Evolutionary conservation across 2,888 invertebrate genomes (phyloP).

Genomic region (Acheta domesticus): DNA sequence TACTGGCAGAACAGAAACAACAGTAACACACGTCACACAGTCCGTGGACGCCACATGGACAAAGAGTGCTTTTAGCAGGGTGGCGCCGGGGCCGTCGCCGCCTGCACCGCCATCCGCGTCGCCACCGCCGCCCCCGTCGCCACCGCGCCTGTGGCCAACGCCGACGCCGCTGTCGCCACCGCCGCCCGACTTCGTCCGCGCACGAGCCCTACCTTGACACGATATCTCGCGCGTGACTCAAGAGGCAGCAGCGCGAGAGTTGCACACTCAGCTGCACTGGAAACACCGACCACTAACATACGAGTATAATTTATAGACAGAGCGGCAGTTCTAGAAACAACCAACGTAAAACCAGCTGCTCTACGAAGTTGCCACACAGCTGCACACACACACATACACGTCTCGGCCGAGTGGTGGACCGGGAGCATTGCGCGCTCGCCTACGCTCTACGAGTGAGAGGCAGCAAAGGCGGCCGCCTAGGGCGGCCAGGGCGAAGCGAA

Average conservation of each 20-base stretch:
- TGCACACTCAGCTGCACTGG: neutral
- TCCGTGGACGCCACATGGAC: slow-evolving; percentile 3
- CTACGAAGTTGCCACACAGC: neutral
- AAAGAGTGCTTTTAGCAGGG: neutral
- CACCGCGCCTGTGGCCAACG: neutral
- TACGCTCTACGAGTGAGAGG: too few relatives aligned
- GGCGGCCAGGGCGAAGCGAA: too few relatives aligned
- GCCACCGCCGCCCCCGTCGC: neutral
- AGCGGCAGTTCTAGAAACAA: neutral
- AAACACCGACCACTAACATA: neutral
- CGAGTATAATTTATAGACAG: neutral
- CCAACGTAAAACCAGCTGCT: neutral
- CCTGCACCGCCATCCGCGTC: neutral
- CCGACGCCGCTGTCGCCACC: too few relatives aligned
- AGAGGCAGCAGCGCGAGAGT: neutral
- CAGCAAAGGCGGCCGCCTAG: too few relatives aligned
- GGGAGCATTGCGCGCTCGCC: too few relatives aligned
- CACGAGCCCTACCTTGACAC: too few relatives aligned
- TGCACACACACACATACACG: too few relatives aligned
- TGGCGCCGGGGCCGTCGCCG: neutral
- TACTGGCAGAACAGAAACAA: slow-evolving; percentile 18
- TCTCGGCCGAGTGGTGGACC: too few relatives aligned
- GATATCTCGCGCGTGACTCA: too few relatives aligned
- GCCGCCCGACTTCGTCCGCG: too few relatives aligned
- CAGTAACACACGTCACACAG: slow-evolving; percentile 9